These are phyloP conservation scores for Rhyzopertha dominica DNA, from an alignment of 1,140 invertebrate species.

Conservation along the genomic window DNA sequence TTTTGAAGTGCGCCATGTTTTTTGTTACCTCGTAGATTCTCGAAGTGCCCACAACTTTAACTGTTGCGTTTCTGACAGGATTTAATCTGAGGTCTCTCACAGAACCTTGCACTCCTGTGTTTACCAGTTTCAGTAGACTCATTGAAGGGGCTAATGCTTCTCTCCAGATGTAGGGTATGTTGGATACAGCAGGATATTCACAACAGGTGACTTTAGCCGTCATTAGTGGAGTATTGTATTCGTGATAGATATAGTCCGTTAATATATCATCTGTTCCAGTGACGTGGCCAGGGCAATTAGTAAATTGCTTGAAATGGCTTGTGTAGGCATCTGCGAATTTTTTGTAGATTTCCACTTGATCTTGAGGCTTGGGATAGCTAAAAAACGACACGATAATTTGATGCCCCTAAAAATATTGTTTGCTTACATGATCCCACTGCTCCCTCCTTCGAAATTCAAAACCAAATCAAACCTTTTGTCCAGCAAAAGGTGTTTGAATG, in stretches of 20 bases:
- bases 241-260: slow-evolving; percentile 53
- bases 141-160: slow-evolving; percentile 66
- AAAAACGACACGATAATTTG: slow-evolving; percentile 21
- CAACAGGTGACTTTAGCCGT: slow-evolving; percentile 66
- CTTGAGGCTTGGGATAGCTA: slow-evolving; percentile 42
- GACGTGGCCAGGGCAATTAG: slow-evolving; percentile 21
- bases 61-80: slow-evolving; percentile 64
- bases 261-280: slow-evolving; percentile 41
- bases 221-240: slow-evolving; percentile 54
- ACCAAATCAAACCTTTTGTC: slow-evolving; percentile 57
- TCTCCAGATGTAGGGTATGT: slow-evolving; percentile 69
- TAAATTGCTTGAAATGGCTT: slow-evolving; percentile 34
- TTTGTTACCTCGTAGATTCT: slow-evolving; percentile 57
- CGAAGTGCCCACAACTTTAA: slow-evolving; percentile 56
- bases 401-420: neutral
- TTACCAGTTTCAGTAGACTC: slow-evolving; percentile 53
- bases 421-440: slow-evolving; percentile 53
- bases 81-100: slow-evolving; percentile 57
- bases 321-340: slow-evolving; percentile 49
- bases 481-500: slow-evolving; percentile 54
- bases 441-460: slow-evolving; percentile 60
- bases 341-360: slow-evolving; percentile 48
- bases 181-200: slow-evolving; percentile 62
- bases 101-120: slow-evolving; percentile 65
- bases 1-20: slow-evolving; percentile 64